These are phyloP conservation scores for Agriopis leucophaearia DNA, from an alignment of 2,888 invertebrate genomes.

Conservation along the genomic window DNA sequence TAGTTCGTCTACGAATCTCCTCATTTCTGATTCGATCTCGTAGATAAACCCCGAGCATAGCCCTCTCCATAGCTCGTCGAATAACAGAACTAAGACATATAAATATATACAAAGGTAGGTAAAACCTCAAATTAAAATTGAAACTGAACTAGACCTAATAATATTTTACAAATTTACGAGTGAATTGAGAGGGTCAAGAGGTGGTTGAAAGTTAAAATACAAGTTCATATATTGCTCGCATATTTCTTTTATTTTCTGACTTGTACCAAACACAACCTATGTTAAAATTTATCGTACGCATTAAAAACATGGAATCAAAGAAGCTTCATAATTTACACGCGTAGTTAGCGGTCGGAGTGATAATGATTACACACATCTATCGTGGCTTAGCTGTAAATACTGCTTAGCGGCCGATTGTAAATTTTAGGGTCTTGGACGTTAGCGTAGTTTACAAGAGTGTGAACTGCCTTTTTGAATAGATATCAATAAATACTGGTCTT, in stretches of 20 bases:
- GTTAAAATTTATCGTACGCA: constrained; percentile 34
- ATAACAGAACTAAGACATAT: too few species aligned
- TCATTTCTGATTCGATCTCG: too few species aligned
- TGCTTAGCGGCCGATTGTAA: constrained; percentile 12
- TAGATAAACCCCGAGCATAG: too few species aligned
- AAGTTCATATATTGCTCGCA: not conserved
- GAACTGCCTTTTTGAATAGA: constrained; percentile 2
- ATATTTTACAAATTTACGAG: too few species aligned
- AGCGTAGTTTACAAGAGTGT: constrained; percentile 17
- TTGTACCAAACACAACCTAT: constrained; percentile 25
- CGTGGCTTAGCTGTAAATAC: constrained; percentile 34
- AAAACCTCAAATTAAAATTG: too few species aligned
- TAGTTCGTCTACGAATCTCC: too few species aligned
- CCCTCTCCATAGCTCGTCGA: not conserved
- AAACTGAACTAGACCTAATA: too few species aligned
- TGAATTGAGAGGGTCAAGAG: too few species aligned
- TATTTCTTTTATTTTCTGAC: not conserved
- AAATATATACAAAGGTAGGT: too few species aligned
- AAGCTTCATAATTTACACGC: constrained; percentile 28
- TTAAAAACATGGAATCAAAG: constrained; percentile 31
- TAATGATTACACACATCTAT: constrained; percentile 39
- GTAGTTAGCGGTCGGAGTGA: constrained; percentile 24
- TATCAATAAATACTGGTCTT: constrained; percentile 4
- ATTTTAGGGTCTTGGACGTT: not conserved
- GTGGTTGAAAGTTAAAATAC: too few species aligned